These are phyloP conservation scores for Bombyx mandarina DNA, from an alignment of 1,140 invertebrate genomes.

Conservation along the genomic window DNA sequence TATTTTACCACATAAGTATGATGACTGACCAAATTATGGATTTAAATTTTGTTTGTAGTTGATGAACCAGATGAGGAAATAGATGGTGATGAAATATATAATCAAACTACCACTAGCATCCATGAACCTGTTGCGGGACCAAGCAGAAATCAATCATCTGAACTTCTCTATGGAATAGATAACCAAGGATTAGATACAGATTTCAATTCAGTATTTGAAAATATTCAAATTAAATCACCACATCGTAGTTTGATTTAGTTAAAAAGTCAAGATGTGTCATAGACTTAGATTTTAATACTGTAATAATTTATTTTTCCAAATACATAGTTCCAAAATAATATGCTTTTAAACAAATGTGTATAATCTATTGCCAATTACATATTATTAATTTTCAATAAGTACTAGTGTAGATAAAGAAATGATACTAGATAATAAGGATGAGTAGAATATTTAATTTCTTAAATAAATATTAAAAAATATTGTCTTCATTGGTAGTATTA, in stretches of 20 bases:
- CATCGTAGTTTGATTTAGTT: conserved; percentile 51
- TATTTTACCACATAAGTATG: no score
- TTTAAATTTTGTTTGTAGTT: conserved; percentile 30
- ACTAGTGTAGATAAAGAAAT: no score
- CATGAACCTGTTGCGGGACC: conserved; percentile 50
- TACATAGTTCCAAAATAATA: no score
- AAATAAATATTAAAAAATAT: conserved; percentile 18
- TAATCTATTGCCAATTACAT: no score
- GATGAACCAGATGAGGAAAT: conserved; percentile 62
- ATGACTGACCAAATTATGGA: background rate
- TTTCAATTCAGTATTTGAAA: conserved; percentile 69
- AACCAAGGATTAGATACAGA: conserved; percentile 68
- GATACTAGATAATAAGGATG: no score
- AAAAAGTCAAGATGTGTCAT: background rate
- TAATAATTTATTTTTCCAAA: no score
- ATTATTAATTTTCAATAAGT: no score
- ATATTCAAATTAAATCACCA: conserved; percentile 67
- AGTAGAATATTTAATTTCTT: background rate
- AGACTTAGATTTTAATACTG: no score
- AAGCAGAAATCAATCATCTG: conserved; percentile 53
- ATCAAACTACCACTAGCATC: conserved; percentile 57
- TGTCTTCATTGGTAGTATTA: conserved; percentile 17
- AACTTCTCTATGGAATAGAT: conserved; percentile 65
- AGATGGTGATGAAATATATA: conserved; percentile 66
- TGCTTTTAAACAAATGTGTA: no score